Percentiles rank a stretch among this genome's conserved stretches.
phyloP scores from a whole-genome alignment of 2,113 vertebrate genomes.

The Gasterosteus nipponicus region DNA sequence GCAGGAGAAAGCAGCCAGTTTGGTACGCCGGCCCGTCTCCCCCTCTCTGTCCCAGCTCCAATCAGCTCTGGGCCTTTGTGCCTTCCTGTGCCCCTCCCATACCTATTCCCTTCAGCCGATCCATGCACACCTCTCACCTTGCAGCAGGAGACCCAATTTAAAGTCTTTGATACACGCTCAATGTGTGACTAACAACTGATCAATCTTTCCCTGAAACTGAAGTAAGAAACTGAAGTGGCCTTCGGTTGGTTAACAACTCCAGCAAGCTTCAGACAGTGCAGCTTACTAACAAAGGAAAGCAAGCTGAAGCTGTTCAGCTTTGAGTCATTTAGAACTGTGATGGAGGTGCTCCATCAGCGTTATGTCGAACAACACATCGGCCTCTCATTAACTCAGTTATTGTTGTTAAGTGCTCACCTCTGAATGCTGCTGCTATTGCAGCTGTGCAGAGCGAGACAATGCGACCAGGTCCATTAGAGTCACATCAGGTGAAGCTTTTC shows the following conservation, averaged over 20 bases:
- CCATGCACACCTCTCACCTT: slow-evolving; percentile 10
- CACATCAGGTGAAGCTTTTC: background rate
- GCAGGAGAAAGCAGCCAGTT: slow-evolving; percentile 86
- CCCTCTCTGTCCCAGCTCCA: slow-evolving; percentile 10
- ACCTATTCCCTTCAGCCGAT: slow-evolving; percentile 23
- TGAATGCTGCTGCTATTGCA: background rate
- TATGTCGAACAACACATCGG: background rate
- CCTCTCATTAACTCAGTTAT: background rate
- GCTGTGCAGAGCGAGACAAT: slow-evolving; percentile 49
- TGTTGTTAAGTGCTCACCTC: background rate
- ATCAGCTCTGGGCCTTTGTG: slow-evolving; percentile 46
- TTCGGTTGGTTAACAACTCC: background rate
- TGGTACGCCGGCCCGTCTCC: slow-evolving; percentile 83
- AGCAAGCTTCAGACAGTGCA: background rate
- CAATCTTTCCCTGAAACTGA: background rate
- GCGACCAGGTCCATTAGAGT: background rate
- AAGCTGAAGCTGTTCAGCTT: too few relatives aligned
- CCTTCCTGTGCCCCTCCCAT: slow-evolving; percentile 34
- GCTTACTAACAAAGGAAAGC: background rate
- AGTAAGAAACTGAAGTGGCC: background rate
- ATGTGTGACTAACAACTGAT: slow-evolving; percentile 68
- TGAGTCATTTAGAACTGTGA: background rate
- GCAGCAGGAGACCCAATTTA: slow-evolving; percentile 33
- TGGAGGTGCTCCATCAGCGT: background rate
- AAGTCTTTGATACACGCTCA: slow-evolving; percentile 37